phyloP scores from a whole-genome alignment of 2,113 vertebrate genomes.

The Macaca mulatta region DNA sequence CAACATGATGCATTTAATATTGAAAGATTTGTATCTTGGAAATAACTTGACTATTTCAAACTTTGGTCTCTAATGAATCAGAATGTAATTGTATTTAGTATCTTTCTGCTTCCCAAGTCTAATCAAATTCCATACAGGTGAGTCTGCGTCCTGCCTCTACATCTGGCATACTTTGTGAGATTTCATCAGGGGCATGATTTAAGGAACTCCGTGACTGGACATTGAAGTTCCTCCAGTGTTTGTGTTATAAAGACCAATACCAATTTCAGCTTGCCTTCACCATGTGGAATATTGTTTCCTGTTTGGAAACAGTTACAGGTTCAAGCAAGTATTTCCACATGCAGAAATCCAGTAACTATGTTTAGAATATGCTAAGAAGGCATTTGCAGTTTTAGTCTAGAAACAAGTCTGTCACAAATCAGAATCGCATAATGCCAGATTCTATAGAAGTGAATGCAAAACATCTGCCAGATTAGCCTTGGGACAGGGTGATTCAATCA shows the following conservation, averaged over 20 bases:
- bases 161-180: not conserved
- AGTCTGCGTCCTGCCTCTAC: not conserved
- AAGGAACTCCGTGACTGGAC: not conserved
- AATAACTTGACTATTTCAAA: slow-evolving; percentile 34
- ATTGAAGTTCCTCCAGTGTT: not conserved
- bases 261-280: not conserved
- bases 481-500: not conserved
- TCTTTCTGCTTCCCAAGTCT: slow-evolving; percentile 1
- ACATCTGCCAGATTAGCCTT: not conserved
- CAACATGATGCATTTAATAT: not conserved
- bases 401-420: not conserved
- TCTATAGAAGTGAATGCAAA: not conserved
- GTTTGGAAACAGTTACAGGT: not conserved
- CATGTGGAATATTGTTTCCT: not conserved
- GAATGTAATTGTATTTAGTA: slow-evolving; percentile 1
- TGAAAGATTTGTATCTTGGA: slow-evolving; percentile 52
- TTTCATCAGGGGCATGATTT: not conserved
- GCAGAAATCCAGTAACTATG: not conserved
- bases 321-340: not conserved
- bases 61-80: slow-evolving; percentile 47
- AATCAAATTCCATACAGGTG: slow-evolving; percentile 23
- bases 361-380: not conserved
- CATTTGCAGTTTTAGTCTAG: not conserved
- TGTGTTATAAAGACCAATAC: not conserved
- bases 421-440: not conserved